Evolutionary conservation across 2,113 vertebrate species (phyloP).

Genomic region (Leucosticte australis): DNA sequence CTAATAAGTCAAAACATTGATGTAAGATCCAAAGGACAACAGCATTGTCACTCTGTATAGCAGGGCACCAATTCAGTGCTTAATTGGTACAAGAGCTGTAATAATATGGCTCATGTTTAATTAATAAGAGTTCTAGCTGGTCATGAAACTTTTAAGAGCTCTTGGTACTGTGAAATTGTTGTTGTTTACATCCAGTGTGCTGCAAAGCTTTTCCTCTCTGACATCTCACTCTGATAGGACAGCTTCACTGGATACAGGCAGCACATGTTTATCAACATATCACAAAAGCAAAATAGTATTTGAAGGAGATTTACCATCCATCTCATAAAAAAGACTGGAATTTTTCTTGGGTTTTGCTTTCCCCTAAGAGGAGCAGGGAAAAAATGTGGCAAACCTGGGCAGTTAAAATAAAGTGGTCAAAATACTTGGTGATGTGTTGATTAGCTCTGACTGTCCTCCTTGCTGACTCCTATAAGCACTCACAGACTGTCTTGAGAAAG

Average conservation of each 20-base stretch:
- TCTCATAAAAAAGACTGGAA: neutral
- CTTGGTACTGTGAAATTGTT: neutral
- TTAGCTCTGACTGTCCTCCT: neutral
- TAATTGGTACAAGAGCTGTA: constrained; percentile 45
- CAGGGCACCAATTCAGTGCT: neutral
- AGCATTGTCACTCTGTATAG: neutral
- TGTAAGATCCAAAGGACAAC: constrained; percentile 17
- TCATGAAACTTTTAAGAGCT: constrained; percentile 46
- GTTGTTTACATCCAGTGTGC: neutral
- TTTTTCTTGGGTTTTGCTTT: neutral
- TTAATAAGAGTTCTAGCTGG: constrained; percentile 41
- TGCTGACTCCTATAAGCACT: neutral
- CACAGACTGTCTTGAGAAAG: neutral
- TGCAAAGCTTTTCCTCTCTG: neutral
- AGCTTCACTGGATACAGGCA: neutral
- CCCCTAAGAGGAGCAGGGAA: neutral
- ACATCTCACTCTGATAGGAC: neutral
- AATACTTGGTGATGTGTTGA: neutral
- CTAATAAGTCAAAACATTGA: constrained; percentile 18
- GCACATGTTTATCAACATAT: neutral
- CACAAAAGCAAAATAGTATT: neutral
- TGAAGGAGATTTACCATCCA: neutral
- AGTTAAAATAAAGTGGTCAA: neutral
- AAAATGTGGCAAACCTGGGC: neutral
- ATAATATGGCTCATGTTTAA: constrained; percentile 48